Evolutionary conservation across 2,113 vertebrate species (phyloP).

Genomic region (Chunga burmeisteri): DNA sequence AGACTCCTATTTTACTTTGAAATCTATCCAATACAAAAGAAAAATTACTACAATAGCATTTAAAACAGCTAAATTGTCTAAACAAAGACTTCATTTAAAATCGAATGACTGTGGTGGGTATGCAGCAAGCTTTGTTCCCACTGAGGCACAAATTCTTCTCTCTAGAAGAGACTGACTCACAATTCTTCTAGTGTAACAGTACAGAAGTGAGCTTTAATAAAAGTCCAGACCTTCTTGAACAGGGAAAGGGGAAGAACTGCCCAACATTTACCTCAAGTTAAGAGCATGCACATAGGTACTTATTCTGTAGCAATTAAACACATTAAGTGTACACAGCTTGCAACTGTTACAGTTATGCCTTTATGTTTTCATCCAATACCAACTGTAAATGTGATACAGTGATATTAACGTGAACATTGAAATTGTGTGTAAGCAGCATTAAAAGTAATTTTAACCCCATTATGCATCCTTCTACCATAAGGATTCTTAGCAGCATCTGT

Average conservation of each 20-base stretch:
- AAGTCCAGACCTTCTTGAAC: background rate
- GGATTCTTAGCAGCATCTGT: background rate
- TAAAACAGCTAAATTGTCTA: background rate
- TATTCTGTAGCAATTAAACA: background rate
- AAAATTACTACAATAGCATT: background rate
- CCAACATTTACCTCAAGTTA: background rate
- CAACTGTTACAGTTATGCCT: background rate
- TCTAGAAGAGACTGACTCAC: background rate
- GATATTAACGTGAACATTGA: background rate
- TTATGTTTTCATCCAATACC: background rate
- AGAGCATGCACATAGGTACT: background rate
- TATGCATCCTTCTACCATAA: background rate
- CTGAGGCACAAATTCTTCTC: background rate
- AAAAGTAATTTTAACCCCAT: background rate
- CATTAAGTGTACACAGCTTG: background rate
- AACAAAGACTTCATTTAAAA: background rate
- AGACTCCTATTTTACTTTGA: background rate
- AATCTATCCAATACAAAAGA: background rate
- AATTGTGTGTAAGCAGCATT: background rate
- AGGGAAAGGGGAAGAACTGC: background rate
- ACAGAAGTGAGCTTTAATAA: background rate
- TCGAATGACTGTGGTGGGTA: background rate
- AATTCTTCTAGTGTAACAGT: background rate
- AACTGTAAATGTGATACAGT: background rate
- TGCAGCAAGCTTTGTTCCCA: background rate